phyloP scores from a whole-genome alignment of 2,113 vertebrate species.

The Chionis minor region DNA sequence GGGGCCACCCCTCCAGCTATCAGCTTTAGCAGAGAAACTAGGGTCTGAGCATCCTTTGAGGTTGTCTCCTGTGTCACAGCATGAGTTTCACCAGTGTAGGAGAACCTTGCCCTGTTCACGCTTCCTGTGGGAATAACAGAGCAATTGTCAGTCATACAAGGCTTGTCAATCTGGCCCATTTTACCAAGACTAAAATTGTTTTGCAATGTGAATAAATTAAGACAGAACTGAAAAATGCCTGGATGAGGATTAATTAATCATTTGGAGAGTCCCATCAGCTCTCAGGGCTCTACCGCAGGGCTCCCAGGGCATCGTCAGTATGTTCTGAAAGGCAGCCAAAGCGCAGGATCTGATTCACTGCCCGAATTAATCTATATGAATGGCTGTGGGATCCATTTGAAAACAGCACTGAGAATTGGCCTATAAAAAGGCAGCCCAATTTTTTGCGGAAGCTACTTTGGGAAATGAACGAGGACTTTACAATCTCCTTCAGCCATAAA shows the following conservation, averaged over 20 bases:
- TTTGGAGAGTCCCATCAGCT: conserved; percentile 15
- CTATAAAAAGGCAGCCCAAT: conserved; percentile 63
- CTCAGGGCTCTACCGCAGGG: not conserved
- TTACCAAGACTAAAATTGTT: conserved; percentile 21
- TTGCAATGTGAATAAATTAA: conserved; percentile 50
- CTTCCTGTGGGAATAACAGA: not conserved
- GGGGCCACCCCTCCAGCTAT: not conserved
- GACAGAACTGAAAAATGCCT: conserved; percentile 31
- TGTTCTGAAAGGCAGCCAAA: conserved; percentile 68
- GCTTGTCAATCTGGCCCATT: not conserved
- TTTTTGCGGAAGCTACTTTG: conserved; percentile 59
- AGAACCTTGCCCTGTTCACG: not conserved
- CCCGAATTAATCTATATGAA: conserved; percentile 65
- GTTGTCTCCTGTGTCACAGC: not conserved
- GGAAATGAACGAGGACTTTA: conserved; percentile 69
- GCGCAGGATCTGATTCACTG: conserved; percentile 66
- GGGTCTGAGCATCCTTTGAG: not conserved
- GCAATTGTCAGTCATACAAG: not conserved
- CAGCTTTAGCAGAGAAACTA: not conserved
- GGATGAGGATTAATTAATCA: conserved; percentile 69
- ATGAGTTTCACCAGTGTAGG: not conserved
- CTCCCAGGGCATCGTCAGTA: conserved; percentile 1
- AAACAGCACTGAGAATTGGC: conserved; percentile 64
- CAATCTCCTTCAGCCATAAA: conserved; percentile 66
- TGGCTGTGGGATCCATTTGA: conserved; percentile 68